Base-by-base conservation (phyloP, 2,888 invertebrate genomes). In the Yponomeuta sedellus region DNA sequence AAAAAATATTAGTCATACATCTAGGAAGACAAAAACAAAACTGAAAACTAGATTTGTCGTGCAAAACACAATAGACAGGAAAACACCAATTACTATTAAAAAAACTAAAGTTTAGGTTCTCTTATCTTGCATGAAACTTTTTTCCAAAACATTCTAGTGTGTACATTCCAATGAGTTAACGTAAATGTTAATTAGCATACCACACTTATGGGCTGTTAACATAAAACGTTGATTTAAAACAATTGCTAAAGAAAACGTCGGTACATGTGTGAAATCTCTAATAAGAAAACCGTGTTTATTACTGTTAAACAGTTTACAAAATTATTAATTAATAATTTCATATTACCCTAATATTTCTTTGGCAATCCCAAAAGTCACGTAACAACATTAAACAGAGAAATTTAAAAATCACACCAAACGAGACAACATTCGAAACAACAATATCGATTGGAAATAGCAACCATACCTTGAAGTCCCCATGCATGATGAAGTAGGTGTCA, bases 401-500 rank as follows among this genome's bases (percentile, higher is more conserved):
- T 22, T 25, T 25, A 25, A 12, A 12, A 22, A 59, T 22, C 8
- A 34, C 34, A 34, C 8, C 34, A 6, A 59, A 25, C 61, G 10
- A 61, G n/a, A 61, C 61, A 61, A 28, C 61, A 59, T 56, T 4
- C 12, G 20, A 20, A 1, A 19, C 19, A 58, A 20, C 20, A 10
- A 10, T 58, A 56, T 16, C 16, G 16, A 34, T 5, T 5, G 12
- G 1, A 19, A 56, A 10, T 22, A 58, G 58, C 12, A 22, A 34
- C 34, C n/a, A 16, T 52, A 91, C 91, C 87, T 97, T 97, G 91
- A 97, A 98, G 91, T 98, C 97, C 71, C 98, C 98, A 89, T 98
- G 97, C 96, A 97, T 97, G 85, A 97, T 97, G 92, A 98, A 98
- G 87, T 97, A 97, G 68, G 97, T 97, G 92, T 98, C 98, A 70